Base-by-base conservation (phyloP, 2,888 invertebrate genomes). In the Erpobdella octoculata region DNA sequence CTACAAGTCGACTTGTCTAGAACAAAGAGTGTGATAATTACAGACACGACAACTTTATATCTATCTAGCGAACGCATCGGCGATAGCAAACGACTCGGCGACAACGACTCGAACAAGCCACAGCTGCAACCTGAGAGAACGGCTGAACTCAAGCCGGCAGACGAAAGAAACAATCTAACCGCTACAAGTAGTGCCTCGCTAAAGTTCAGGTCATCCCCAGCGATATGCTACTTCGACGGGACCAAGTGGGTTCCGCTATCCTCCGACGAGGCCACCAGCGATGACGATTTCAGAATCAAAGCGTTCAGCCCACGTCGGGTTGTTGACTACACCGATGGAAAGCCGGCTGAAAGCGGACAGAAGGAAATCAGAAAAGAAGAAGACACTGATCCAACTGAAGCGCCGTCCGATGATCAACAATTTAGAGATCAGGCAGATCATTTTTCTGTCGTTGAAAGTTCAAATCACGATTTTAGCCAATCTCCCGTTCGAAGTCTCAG, bases 181-280 rank as follows among this genome's bases (percentile, higher is more conserved):
- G 12, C 18, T 18, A 18, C 9, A 58, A 9, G 12, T 21, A 12
- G 9, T 58, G 12, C 59, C 25, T n/a, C 31, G 31, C 33, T 31
- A 61, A 25, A 61, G 12, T n/a, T n/a, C n/a, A n/a, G n/a, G n/a
- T n/a, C n/a, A n/a, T n/a, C n/a, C 8, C 35, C 33, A 18, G 69
- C 69, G 36, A 4, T 69, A 9, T 69, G 58, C n/a, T 69, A 69
- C n/a, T 69, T 69, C 58, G 69, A 69, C 58, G 69, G 69, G 1
- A 18, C 48, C 4, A 69, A 58, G 58, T 69, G 69, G 69, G 18
- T 53, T 2, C 48, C 69, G 0, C 28, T 53, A 28, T 41, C 46
- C n/a, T 62, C 62, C n/a, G 62, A 62, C 35, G 62, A 62, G n/a
- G 62, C 33, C 8, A 35, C 62, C 62, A 62, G 62, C 62, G 62